Conservation (phyloP, 2,888 invertebrate species). For the Lydus trimaculatus region DNA sequence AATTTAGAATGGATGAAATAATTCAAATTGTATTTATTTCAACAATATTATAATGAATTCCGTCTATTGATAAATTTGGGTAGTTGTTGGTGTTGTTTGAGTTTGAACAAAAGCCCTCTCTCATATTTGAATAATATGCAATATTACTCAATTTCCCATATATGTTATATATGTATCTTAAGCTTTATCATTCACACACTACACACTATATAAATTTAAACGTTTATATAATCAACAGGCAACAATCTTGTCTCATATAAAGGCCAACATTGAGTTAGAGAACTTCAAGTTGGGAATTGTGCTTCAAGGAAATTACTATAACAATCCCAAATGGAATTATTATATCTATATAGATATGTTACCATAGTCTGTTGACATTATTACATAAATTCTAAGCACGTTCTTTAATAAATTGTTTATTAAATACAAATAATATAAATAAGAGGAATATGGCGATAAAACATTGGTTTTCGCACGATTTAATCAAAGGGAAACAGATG, state of each 20-base stretch:
- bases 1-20: not conserved
- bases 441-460: not conserved
- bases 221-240: not conserved
- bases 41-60: not conserved
- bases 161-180: not conserved
- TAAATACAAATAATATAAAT: not conserved
- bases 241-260: not conserved
- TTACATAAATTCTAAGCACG: not conserved
- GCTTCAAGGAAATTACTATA: slow-evolving; percentile 4
- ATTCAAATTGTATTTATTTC: not conserved
- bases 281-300: not conserved
- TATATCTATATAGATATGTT: not conserved
- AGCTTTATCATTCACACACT: not conserved
- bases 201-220: not conserved
- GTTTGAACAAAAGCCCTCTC: not conserved
- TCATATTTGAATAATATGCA: not conserved
- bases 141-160: not conserved
- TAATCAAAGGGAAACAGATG: not conserved
- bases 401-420: not conserved
- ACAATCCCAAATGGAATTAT: not conserved
- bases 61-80: not conserved
- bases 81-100: not conserved
- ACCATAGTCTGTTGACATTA: not conserved
- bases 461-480: slow-evolving; percentile 1
- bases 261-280: not conserved